These are phyloP conservation scores for Linyphia triangularis DNA, from an alignment of 2,888 invertebrate genomes.

Conservation along the genomic window DNA sequence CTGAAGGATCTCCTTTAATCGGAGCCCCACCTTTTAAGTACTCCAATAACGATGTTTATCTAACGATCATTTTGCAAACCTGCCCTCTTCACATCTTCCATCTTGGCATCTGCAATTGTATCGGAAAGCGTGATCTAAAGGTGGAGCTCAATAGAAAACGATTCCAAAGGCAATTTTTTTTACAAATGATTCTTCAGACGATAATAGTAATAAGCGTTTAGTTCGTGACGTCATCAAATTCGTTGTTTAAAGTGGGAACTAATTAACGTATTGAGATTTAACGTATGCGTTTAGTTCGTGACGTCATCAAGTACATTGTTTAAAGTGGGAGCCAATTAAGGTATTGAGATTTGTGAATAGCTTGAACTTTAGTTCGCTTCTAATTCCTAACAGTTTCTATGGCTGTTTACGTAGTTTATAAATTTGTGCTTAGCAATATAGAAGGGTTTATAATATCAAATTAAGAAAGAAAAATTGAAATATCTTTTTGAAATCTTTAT, in stretches of 20 bases:
- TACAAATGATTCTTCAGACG: not conserved
- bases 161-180: not conserved
- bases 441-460: no score
- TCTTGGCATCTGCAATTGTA: not conserved
- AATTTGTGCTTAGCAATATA: no score
- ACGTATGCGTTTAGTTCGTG: not conserved
- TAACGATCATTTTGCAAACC: not conserved
- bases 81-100: not conserved
- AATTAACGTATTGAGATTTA: not conserved
- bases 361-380: no score
- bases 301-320: not conserved
- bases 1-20: not conserved
- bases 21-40: not conserved
- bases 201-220: not conserved
- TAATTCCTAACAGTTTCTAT: no score
- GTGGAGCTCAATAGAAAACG: not conserved
- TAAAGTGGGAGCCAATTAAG: not conserved
- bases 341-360: no score
- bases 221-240: not conserved
- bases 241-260: not conserved
- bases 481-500: no score
- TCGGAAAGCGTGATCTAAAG: not conserved
- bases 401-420: no score
- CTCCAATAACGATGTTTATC: constrained; percentile 30
- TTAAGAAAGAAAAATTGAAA: no score